These are phyloP conservation scores for Danio rerio DNA, from an alignment of 2,113 vertebrate genomes.

Conservation along the genomic window DNA sequence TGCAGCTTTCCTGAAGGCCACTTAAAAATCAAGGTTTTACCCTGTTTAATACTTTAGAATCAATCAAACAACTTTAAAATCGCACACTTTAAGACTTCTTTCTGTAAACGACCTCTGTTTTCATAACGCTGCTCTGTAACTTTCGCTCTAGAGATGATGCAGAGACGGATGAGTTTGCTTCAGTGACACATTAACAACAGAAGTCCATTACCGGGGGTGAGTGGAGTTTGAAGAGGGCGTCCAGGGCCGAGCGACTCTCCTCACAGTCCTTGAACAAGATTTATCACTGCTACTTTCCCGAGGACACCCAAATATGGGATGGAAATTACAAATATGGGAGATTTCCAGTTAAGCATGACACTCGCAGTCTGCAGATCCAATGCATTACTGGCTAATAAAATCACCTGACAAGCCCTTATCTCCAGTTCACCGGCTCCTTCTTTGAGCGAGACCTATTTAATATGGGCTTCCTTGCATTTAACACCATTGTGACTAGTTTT, in stretches of 20 bases:
- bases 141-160: not conserved
- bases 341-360: constrained; percentile 42
- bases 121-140: not conserved
- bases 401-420: not conserved
- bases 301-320: constrained; percentile 58
- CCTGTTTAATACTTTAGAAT: not conserved
- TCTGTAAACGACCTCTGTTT: not conserved
- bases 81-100: not conserved
- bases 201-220: constrained; percentile 50
- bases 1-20: not conserved
- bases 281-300: constrained; percentile 45
- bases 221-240: constrained; percentile 35
- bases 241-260: constrained; percentile 31
- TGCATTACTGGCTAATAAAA: not conserved
- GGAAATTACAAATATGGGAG: constrained; percentile 48
- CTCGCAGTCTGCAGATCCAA: constrained; percentile 3
- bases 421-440: not conserved
- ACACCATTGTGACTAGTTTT: not conserved
- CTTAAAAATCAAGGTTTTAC: not conserved
- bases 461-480: not conserved
- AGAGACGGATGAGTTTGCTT: not conserved
- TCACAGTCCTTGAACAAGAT: constrained; percentile 55
- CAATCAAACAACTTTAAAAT: not conserved
- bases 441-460: not conserved
- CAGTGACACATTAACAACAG: constrained; percentile 13